Percentiles rank a stretch among this genome's conserved stretches.
Evolutionary conservation across 1,140 invertebrate species (phyloP).

Genomic region (Eulimnadia texana): DNA sequence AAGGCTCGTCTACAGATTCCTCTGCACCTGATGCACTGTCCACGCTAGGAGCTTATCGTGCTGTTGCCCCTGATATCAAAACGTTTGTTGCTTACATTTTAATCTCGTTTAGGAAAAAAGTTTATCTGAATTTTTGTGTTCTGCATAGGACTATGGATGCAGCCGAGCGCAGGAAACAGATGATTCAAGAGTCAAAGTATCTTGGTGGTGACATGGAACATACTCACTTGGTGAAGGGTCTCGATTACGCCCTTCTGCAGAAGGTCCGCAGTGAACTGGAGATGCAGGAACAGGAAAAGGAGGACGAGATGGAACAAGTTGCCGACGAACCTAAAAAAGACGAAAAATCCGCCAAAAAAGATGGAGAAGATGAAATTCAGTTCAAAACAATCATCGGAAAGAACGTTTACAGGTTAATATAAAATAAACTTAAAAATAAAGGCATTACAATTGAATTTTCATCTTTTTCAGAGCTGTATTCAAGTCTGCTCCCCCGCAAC

Average conservation of each 20-base stretch:
- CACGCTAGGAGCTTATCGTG: slow-evolving; percentile 77
- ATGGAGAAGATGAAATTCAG: slow-evolving; percentile 54
- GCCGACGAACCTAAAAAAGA: slow-evolving; percentile 38
- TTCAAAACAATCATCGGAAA: slow-evolving; percentile 64
- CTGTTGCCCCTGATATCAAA: slow-evolving; percentile 88
- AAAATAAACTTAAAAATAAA: slow-evolving; percentile 3
- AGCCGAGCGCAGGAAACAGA: slow-evolving; percentile 82
- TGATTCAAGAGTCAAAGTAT: slow-evolving; percentile 99
- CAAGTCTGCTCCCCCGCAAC: slow-evolving; percentile 34
- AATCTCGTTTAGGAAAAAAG: no score
- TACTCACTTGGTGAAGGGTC: slow-evolving; percentile 98
- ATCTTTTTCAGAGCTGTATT: slow-evolving; percentile 29
- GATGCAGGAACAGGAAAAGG: slow-evolving; percentile 63
- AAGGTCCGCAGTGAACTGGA: slow-evolving; percentile 72
- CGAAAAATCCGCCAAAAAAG: slow-evolving; percentile 40
- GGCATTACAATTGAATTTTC: background rate
- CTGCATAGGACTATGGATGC: slow-evolving; percentile 59
- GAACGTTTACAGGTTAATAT: slow-evolving; percentile 49
- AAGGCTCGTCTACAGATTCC: slow-evolving; percentile 51
- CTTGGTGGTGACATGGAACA: slow-evolving; percentile 99
- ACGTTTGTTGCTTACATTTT: slow-evolving; percentile 38
- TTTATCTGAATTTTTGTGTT: no score
- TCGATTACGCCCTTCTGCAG: slow-evolving; percentile 97
- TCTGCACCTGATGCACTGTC: slow-evolving; percentile 56
- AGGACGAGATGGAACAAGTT: slow-evolving; percentile 55